A percentile compares a stretch with the other conserved stretches of the same genome.
These are phyloP conservation scores for Microcebus lehilahytsara DNA, from an alignment of 2,113 vertebrate species.

Conservation along the genomic window DNA sequence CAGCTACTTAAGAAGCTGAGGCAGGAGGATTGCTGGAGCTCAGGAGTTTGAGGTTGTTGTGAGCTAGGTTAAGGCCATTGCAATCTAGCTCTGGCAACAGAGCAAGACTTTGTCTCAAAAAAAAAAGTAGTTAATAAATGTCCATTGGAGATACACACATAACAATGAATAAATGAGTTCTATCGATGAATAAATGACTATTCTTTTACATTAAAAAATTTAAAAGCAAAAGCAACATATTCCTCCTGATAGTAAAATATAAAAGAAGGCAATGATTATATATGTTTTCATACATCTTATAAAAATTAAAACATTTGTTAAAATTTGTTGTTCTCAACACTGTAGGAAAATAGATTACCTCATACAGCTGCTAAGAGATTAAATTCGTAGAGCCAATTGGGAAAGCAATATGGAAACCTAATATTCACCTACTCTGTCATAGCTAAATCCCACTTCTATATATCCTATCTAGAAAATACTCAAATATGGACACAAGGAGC, in stretches of 20 bases:
- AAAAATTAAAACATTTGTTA: neutral
- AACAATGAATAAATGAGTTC: neutral
- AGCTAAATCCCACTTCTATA: neutral
- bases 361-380: neutral
- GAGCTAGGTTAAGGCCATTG: no score
- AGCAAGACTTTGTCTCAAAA: no score
- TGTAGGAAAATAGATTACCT: neutral
- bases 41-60: no score
- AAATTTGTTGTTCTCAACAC: neutral
- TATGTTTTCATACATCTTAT: neutral
- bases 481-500: neutral
- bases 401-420: neutral
- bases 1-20: no score
- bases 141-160: neutral
- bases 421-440: neutral
- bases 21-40: no score
- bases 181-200: neutral
- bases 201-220: neutral
- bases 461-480: neutral
- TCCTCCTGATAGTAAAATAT: neutral
- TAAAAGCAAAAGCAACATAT: neutral
- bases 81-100: no score
- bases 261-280: neutral
- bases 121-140: neutral
- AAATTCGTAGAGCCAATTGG: neutral